These are phyloP conservation scores for Carettochelys insculpta DNA, from an alignment of 2,113 vertebrate genomes.

Conservation along the genomic window DNA sequence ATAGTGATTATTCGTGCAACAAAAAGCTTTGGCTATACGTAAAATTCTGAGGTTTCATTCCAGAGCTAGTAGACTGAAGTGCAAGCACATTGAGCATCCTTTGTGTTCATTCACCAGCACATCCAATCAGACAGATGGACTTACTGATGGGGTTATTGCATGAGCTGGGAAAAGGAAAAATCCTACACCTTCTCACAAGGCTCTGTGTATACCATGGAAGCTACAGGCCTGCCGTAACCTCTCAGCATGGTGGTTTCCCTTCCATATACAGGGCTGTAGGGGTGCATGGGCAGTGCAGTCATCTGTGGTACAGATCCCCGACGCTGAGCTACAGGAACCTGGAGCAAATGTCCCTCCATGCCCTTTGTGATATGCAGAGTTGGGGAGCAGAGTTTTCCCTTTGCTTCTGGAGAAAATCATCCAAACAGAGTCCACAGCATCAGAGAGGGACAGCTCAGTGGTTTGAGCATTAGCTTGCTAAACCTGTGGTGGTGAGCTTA, in stretches of 20 bases:
- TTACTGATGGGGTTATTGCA: neutral
- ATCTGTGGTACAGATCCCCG: neutral
- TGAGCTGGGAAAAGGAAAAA: neutral
- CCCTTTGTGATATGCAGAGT: neutral
- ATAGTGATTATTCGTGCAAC: conserved; percentile 33
- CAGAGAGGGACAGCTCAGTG: no score
- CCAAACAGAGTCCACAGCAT: neutral
- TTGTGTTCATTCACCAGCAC: neutral
- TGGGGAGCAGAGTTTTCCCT: neutral
- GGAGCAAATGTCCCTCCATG: neutral
- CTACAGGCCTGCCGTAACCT: accelerated
- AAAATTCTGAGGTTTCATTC: conserved; percentile 13
- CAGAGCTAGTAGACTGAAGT: neutral
- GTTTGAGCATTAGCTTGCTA: no score
- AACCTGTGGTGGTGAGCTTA: no score
- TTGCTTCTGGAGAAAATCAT: neutral
- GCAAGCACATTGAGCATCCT: neutral
- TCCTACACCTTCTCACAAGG: neutral
- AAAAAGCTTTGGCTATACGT: neutral
- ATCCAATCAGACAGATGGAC: neutral
- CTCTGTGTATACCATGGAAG: accelerated
- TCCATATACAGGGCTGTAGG: neutral
- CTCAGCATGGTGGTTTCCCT: neutral
- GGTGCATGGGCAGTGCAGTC: neutral
- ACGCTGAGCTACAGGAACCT: neutral